Base-by-base conservation (phyloP, 2,113 vertebrate species). In the Megaptera novaeangliae region DNA sequence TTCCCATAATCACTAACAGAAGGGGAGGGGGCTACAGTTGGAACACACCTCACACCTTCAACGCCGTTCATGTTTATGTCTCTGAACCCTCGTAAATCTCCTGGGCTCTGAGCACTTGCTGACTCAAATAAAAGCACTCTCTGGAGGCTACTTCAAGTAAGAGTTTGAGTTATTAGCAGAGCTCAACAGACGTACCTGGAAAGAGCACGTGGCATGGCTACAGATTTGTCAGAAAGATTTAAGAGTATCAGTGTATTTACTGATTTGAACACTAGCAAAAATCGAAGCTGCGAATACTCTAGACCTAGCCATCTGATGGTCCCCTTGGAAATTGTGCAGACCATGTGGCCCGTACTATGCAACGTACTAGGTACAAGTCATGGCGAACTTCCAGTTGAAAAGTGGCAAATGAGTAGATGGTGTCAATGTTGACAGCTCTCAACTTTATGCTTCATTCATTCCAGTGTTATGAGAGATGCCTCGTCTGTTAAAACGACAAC, bases 31-130 rank as follows among this genome's bases (percentile, higher is more conserved):
- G 39, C 86, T 92, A 69, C 46, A 6, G 44, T 49, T 69, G 96
- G 87, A 97, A 93, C 96, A 93, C 77, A 91, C 97, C 96, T 98
- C 93, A 87, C 97, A 96, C 96, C 95, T 95, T 94, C 63, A 74
- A 57, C 11, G 29, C 71, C 77, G 41, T 88, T 95, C 96, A 81
- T 95, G 96, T 97, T 95, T 96, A 81, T 95, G 88, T 97, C 96
- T 96, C 98, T 20, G 64, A 91, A 55, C 61, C 71, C 95, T 97
- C 49, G 3, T 96, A 96, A 97, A 96, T 96, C 92, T 97, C 83
- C 75, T 15, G 63, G 84, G 57, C 69, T 93, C 94, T 44, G 92
- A 63, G 64, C 31, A 29, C 55, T 96, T 64, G 87, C 87, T 20
- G 77, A 55, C 88, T 82, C 69, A 44, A 95, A 97, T 92, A 88